A percentile compares a stretch with the other conserved stretches of the same genome.
phyloP scores from a whole-genome alignment of 2,888 invertebrate genomes.

The Eristalinus sepulchralis region DNA sequence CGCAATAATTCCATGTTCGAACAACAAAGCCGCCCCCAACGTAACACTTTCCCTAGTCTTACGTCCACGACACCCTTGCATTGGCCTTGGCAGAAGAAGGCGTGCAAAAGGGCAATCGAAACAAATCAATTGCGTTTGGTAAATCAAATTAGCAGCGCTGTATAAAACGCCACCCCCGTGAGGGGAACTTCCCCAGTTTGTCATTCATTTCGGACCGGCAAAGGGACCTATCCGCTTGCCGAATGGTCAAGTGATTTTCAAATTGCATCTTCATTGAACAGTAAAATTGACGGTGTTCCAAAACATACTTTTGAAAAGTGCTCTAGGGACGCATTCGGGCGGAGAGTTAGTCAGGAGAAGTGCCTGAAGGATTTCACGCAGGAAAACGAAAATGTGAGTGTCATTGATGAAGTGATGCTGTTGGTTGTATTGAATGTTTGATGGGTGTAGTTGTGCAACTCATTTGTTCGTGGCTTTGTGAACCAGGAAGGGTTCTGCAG shows the following conservation, averaged over 20 bases:
- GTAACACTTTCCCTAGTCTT: constrained; percentile 54
- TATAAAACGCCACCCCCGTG: constrained; percentile 48
- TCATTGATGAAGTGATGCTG: not conserved
- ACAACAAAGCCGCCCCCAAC: constrained; percentile 13
- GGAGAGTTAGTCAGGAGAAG: not conserved
- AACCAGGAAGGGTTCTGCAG: too few relatives aligned
- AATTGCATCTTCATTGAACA: not conserved
- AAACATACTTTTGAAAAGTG: not conserved
- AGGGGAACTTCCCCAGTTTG: constrained; percentile 47
- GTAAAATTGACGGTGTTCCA: not conserved
- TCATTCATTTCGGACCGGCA: constrained; percentile 22
- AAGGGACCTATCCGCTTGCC: not conserved
- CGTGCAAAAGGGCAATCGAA: not conserved
- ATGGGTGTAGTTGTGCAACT: too few relatives aligned
- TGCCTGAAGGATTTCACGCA: not conserved
- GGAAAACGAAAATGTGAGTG: not conserved
- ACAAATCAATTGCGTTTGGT: not conserved
- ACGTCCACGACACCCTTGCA: not conserved
- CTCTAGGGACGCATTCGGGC: not conserved
- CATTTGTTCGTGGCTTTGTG: too few relatives aligned
- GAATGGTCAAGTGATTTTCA: not conserved
- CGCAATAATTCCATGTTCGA: constrained; percentile 14
- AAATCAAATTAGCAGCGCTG: not conserved
- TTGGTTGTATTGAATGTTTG: too few relatives aligned
- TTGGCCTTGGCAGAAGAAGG: not conserved